These are phyloP conservation scores for Listronotus oregonensis DNA, from an alignment of 1,140 invertebrate species.

Conservation along the genomic window DNA sequence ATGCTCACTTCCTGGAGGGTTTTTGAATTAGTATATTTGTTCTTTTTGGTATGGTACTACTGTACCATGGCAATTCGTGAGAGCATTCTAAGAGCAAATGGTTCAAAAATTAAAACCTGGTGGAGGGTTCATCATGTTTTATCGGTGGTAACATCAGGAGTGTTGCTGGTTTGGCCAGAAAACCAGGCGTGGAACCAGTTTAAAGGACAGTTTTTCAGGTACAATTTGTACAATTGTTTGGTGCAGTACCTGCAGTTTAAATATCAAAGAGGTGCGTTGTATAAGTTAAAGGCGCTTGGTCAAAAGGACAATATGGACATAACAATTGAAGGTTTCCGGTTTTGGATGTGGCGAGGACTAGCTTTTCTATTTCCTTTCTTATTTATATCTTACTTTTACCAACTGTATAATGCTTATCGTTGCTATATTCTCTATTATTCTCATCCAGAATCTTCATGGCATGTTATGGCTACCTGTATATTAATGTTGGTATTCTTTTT, in stretches of 20 bases:
- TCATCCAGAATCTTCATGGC: constrained; percentile 83
- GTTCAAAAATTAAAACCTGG: constrained; percentile 93
- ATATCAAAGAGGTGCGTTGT: constrained; percentile 94
- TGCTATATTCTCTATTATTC: constrained; percentile 73
- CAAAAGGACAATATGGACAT: constrained; percentile 98
- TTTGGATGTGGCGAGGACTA: constrained; percentile 98
- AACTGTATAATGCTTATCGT: constrained; percentile 90
- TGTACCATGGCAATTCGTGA: constrained; percentile 98
- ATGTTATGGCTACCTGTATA: constrained; percentile 79
- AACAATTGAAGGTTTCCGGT: constrained; percentile 98
- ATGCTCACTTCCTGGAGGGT: constrained; percentile 68
- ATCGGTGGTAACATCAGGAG: constrained; percentile 88
- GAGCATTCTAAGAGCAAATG: constrained; percentile 92
- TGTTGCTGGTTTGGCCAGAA: constrained; percentile 96
- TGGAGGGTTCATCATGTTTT: constrained; percentile 98
- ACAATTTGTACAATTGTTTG: constrained; percentile 85
- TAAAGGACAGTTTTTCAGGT: constrained; percentile 88
- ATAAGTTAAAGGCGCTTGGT: constrained; percentile 90
- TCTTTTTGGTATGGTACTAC: constrained; percentile 98
- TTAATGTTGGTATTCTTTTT: constrained; percentile 87
- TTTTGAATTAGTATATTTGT: constrained; percentile 90
- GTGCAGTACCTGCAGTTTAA: constrained; percentile 65
- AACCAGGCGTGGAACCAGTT: constrained; percentile 88
- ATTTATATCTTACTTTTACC: constrained; percentile 90
- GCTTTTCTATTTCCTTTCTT: constrained; percentile 96